Percentiles rank a stretch among this genome's conserved stretches.
Evolutionary conservation across 2,888 invertebrate genomes (phyloP).

Genomic region (Melikaiella ostensackeni): DNA sequence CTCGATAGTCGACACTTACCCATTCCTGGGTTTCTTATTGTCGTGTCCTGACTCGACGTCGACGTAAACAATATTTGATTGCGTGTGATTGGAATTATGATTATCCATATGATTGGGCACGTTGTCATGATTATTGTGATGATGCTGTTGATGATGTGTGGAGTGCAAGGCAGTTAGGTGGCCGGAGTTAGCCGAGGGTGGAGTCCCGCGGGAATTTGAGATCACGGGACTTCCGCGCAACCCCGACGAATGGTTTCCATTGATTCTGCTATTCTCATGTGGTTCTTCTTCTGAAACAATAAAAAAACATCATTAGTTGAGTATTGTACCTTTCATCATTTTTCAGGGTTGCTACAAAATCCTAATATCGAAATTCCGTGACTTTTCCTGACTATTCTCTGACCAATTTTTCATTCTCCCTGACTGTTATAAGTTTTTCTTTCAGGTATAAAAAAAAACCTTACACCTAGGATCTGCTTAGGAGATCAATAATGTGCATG

Average conservation of each 20-base stretch:
- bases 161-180: conserved; percentile 67
- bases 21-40: conserved; percentile 73
- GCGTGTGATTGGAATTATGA: conserved; percentile 72
- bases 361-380: too few species aligned
- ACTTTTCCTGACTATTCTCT: too few species aligned
- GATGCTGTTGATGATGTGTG: conserved; percentile 63
- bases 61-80: conserved; percentile 64
- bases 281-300: conserved; percentile 75
- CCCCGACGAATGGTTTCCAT: conserved; percentile 68
- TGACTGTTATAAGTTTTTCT: too few species aligned
- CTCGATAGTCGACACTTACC: conserved; percentile 60
- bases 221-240: conserved; percentile 69
- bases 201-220: conserved; percentile 66
- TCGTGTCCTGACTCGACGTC: conserved; percentile 71
- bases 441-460: too few species aligned
- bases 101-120: conserved; percentile 72
- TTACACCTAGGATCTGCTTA: too few species aligned
- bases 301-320: not conserved
- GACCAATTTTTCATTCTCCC: too few species aligned
- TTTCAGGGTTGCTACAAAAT: too few species aligned
- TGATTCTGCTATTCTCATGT: conserved; percentile 67
- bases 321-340: not conserved
- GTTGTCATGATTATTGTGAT: conserved; percentile 70
- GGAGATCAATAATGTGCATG: too few species aligned
- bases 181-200: conserved; percentile 69